These are phyloP conservation scores for Perccottus glenii DNA, from an alignment of 2,113 vertebrate genomes.

Conservation along the genomic window DNA sequence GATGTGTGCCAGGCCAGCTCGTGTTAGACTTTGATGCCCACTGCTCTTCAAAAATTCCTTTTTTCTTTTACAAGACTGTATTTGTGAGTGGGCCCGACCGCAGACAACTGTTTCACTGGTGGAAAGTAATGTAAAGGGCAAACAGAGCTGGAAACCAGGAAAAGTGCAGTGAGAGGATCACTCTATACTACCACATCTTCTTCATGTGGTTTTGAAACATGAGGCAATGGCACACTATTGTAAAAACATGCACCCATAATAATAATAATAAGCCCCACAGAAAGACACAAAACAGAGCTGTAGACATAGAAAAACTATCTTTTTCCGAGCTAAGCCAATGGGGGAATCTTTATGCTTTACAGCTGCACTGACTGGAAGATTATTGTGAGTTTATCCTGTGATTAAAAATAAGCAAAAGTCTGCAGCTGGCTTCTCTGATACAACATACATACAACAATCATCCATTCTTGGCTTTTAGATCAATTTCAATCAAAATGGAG, in stretches of 20 bases:
- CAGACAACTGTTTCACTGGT: conserved; percentile 39
- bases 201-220: conserved; percentile 7
- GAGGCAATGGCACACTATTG: background rate
- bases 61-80: conserved; percentile 30
- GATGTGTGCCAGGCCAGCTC: conserved; percentile 56
- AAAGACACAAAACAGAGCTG: background rate
- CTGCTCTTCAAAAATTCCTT: conserved; percentile 1
- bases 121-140: conserved; percentile 33
- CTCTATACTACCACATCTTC: background rate
- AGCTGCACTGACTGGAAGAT: background rate
- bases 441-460: background rate
- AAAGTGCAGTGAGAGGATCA: background rate
- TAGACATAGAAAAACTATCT: background rate
- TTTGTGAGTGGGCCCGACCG: conserved; percentile 45
- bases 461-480: background rate
- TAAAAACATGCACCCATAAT: background rate
- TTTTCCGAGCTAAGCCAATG: background rate
- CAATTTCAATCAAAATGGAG: background rate
- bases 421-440: conserved; percentile 6
- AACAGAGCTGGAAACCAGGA: conserved; percentile 38
- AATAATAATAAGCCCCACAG: background rate
- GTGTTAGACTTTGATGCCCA: conserved; percentile 49
- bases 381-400: conserved; percentile 4
- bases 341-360: background rate
- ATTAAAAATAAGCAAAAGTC: conserved; percentile 8